phyloP scores from a whole-genome alignment of 2,888 invertebrate species.

The Ennomos quercinarius region DNA sequence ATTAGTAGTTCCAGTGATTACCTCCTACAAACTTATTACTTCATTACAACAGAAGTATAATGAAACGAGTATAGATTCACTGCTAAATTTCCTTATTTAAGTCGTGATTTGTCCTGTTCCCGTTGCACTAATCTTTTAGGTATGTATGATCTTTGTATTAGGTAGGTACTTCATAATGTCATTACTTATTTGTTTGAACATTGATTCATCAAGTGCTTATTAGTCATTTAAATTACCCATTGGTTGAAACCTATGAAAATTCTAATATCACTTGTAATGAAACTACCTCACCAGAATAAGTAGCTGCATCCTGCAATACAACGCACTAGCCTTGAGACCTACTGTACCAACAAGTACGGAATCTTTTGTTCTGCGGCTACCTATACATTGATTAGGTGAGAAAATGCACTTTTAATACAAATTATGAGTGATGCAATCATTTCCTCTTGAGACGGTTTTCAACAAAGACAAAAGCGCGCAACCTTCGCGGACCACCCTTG shows the following conservation, averaged over 20 bases:
- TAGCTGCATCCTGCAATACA: slow-evolving; percentile 15
- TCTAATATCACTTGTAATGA: neutral
- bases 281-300: slow-evolving; percentile 24
- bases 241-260: slow-evolving; percentile 6
- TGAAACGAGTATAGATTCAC: too few species aligned
- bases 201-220: neutral
- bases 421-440: slow-evolving; percentile 25
- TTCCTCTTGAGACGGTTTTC: slow-evolving; percentile 38
- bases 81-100: slow-evolving; percentile 1
- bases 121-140: neutral
- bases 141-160: neutral
- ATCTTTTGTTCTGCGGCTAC: slow-evolving; percentile 14
- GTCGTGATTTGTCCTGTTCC: slow-evolving; percentile 23
- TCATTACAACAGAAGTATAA: too few species aligned
- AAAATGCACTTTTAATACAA: slow-evolving; percentile 6
- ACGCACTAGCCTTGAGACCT: slow-evolving; percentile 26
- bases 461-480: slow-evolving; percentile 68
- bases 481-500: slow-evolving; percentile 82
- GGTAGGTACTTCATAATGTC: neutral
- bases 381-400: slow-evolving; percentile 3
- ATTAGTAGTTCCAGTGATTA: too few species aligned
- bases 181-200: slow-evolving; percentile 7
- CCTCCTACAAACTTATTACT: too few species aligned
- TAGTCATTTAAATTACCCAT: neutral
- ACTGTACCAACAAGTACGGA: slow-evolving; percentile 10